Evolutionary conservation across 2,797 vertebrate genomes (phyloP), one percentile per base, ranked within the genome.

Genomic region (Champsocephalus gunnari): DNA sequence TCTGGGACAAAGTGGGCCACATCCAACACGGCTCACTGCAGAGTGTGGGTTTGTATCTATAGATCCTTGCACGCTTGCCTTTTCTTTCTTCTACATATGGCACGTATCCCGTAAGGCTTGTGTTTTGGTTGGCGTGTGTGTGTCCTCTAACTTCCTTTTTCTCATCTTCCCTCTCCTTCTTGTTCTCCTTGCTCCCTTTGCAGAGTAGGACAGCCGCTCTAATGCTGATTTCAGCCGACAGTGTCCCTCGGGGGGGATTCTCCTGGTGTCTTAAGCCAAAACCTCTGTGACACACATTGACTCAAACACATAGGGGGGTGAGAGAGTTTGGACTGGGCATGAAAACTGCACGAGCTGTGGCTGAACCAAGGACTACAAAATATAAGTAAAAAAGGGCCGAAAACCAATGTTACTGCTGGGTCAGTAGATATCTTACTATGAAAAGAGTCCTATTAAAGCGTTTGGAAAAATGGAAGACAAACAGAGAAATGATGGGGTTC

Each of bases 261-360:
- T 90, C 87, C 86, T 81, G 77, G 89, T 80, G 79, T 87, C 83
- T 86, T 71, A 83, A 85, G 82, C 85, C 82, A 82, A 84, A 90
- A 77, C 82, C 83, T 87, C 68, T 56, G 75, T 86, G 87, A 86
- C 28, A 70, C 81, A 85, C 80, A 17, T 3, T 57, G 77, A 88
- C 84, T 87, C 77, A 68, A 72, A 77, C 11, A 28, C 78, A 54
- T 8, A 3, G 19, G 3, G 9, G 3, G 34, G 10, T 62, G 79
- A 86, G 14, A 80, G 73, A 87, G 75, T 69, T 44, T 12, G 68
- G 65, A 70, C 58, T n/a, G 69, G 53, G 60, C 71, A 44, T 61
- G 51, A 49, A 79, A 53, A 28, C 49, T 13, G 71, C 72, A 75
- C 61, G 21, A 72, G 66, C 66, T 54, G 69, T 11, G 58, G 43